phyloP scores from a whole-genome alignment of 2,797 vertebrate genomes.

The Anabacerthia variegaticeps region DNA sequence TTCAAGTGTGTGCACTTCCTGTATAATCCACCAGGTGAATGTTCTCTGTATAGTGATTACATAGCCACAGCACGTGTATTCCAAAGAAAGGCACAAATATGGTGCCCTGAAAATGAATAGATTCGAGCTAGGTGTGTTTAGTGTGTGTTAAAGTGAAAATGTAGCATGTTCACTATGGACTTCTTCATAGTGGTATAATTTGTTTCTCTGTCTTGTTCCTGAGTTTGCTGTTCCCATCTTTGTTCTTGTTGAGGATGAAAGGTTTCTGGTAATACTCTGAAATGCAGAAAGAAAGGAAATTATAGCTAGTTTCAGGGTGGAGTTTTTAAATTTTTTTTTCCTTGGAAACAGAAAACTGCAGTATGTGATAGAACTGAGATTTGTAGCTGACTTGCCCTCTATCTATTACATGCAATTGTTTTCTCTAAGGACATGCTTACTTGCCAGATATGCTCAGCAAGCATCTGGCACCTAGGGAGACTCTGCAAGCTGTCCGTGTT shows the following conservation, averaged over 20 bases:
- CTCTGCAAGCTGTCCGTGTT: neutral
- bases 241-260: neutral
- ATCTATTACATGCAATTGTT: neutral
- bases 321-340: neutral
- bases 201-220: neutral
- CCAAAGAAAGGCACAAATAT: neutral
- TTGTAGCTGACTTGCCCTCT: neutral
- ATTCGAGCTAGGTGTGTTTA: neutral
- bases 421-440: neutral
- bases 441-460: neutral
- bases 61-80: rapidly evolving
- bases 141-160: neutral
- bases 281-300: neutral
- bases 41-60: neutral
- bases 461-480: neutral
- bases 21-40: neutral
- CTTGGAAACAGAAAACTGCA: neutral
- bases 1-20: neutral
- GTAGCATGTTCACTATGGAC: neutral
- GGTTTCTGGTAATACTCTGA: neutral
- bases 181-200: neutral
- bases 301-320: neutral
- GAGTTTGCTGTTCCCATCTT: neutral
- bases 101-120: neutral
- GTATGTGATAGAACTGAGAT: neutral